Evolutionary conservation across 1,140 invertebrate genomes (phyloP), one percentile per base, ranked within the genome.

Genomic region (Phymastichus coffea): DNA sequence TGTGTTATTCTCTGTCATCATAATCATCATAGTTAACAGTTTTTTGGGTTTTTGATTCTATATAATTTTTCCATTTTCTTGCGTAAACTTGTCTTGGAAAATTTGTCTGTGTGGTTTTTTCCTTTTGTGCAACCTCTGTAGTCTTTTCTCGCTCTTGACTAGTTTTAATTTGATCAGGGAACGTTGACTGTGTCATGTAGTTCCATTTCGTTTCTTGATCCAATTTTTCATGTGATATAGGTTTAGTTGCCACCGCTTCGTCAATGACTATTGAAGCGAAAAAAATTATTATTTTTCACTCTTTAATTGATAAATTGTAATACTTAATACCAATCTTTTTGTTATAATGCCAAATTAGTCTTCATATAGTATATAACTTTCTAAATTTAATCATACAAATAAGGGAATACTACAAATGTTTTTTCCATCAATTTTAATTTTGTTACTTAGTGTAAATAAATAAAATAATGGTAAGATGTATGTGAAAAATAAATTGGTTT

Each of bases 61-160:
- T 30, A 35, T 61, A 54, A 35, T 54, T 61, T 23, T 33, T 54
- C 51, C 51, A 61, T 30, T 19, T 14, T 40, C 3, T 15, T 3
- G 58, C 58, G 15, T 61, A 61, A 30, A 49, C 25, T 12, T 41
- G 43, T 41, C 44, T 17, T 12, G 38, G n/a, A 0, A 20, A 17
- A 46, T 20, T 37, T 9, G 40, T 7, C 9, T 52, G 22, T 25
- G 22, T 37, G 2, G 12, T 47, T 47, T 4, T 47, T 47, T 37
- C 17, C 10, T 49, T 3, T 40, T 40, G 37, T 15, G 38, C 28
- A n/a, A n/a, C 15, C 0, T 14, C 4, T 33, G 26, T 52, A 19
- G n/a, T 38, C 33, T 43, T 20, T 33, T 43, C 17, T 0, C 4
- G 6, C n/a, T 35, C 22, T 52, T 53, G 48, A 53, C 57, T 59